Evolutionary conservation across 2,888 invertebrate species (phyloP).

Genomic region (Eumacrocentrus americanus): DNA sequence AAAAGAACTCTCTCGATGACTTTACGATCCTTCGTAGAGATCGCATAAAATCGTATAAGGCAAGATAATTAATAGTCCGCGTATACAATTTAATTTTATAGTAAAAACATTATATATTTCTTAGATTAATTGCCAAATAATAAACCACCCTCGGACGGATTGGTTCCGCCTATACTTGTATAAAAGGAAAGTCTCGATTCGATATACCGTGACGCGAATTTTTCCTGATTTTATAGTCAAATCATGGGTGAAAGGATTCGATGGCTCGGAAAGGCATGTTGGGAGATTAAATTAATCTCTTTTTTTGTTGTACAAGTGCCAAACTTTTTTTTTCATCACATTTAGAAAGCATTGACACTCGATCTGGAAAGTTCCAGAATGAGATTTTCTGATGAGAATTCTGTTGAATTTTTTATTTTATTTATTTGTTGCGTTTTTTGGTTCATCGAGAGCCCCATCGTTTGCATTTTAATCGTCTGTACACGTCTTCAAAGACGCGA

Average conservation of each 20-base stretch:
- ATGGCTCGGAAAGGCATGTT: not conserved
- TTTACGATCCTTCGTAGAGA: not conserved
- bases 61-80: too few relatives aligned
- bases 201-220: constrained; percentile 1
- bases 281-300: not conserved
- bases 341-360: constrained; percentile 21
- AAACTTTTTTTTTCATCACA: constrained; percentile 1
- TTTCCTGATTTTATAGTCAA: not conserved
- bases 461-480: constrained; percentile 14
- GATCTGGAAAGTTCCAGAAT: not conserved
- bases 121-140: too few relatives aligned
- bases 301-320: not conserved
- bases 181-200: too few relatives aligned
- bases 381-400: not conserved
- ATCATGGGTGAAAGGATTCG: constrained; percentile 15
- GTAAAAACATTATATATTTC: too few relatives aligned
- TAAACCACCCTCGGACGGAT: too few relatives aligned
- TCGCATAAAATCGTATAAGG: too few relatives aligned
- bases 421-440: not conserved
- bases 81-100: too few relatives aligned
- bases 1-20: too few relatives aligned
- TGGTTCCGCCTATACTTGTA: too few relatives aligned
- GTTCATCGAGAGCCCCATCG: not conserved
- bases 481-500: constrained; percentile 19
- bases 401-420: not conserved